Evolutionary conservation across 2,113 vertebrate species (phyloP), one percentile per base, ranked within the genome.

Genomic region (Ammodramus savannarum): DNA sequence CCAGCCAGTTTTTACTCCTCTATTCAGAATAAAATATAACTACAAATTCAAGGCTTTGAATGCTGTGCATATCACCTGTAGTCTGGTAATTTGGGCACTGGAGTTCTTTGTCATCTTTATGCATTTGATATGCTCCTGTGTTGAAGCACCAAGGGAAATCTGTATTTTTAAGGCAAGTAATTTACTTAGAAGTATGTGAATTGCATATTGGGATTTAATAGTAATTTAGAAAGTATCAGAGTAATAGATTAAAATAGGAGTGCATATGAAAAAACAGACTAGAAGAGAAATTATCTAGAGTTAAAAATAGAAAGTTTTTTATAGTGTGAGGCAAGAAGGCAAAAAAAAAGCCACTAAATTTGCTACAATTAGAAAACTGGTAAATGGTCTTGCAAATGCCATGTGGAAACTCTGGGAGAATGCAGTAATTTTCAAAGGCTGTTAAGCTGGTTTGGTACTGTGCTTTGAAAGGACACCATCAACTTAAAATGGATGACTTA

Each of bases 1-100:
- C 87, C 63, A 97, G 85, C 81, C 95, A 96, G 73, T 76, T 97
- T 97, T 98, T 97, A 98, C 96, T 98, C 73, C 61, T 87, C 83
- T 81, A 78, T 97, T 98, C 84, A 91, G 86, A 95, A 96, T 97
- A 98, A 98, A 97, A 96, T 96, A 95, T 92, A 96, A 93, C 91
- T 90, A 73, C 16, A 93, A 95, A 92, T 92, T 54, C 65, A 86
- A 74, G 39, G 75, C 66, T 97, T 93, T 95, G 97, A 97, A 97
- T 97, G 90, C 43, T 92, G 59, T 89, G 58, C 77, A 76, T 95
- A 97, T 97, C 93, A 96, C 94, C 96, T 96, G 92, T 72, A 96
- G 94, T 81, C 75, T 90, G 54, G 59, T 94, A 96, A 97, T 96
- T 97, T 97, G 63, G 51, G 27, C 68, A 90, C 76, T 46, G 51